phyloP scores from a whole-genome alignment of 2,113 vertebrate genomes.

The Labeo catla region DNA sequence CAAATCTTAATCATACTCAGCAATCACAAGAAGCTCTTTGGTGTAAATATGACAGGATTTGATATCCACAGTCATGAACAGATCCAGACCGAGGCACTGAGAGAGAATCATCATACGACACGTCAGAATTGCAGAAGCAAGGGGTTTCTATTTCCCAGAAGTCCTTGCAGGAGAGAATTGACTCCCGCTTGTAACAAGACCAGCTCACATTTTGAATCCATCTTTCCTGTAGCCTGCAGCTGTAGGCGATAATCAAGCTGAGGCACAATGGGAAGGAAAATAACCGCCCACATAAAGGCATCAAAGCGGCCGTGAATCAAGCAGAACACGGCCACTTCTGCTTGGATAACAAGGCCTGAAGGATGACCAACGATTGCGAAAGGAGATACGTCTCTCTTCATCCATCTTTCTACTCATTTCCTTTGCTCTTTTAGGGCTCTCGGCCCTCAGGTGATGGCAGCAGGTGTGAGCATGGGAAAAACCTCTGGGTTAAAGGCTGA shows the following conservation, averaged over 20 bases:
- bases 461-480: slow-evolving; percentile 64
- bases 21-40: neutral
- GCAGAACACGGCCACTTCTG: slow-evolving; percentile 67
- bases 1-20: slow-evolving; percentile 11
- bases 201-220: slow-evolving; percentile 57
- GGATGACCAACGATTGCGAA: slow-evolving; percentile 69
- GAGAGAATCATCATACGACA: neutral
- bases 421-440: slow-evolving; percentile 14
- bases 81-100: neutral
- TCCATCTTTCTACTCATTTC: slow-evolving; percentile 57
- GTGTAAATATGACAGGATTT: neutral
- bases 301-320: slow-evolving; percentile 70
- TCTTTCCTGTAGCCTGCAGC: slow-evolving; percentile 59
- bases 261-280: slow-evolving; percentile 67
- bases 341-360: slow-evolving; percentile 55
- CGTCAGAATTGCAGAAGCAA: neutral
- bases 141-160: slow-evolving; percentile 20
- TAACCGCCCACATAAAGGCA: slow-evolving; percentile 63
- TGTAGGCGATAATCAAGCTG: slow-evolving; percentile 66
- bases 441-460: slow-evolving; percentile 60
- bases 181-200: slow-evolving; percentile 56
- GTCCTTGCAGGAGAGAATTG: slow-evolving; percentile 38
- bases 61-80: slow-evolving; percentile 3
- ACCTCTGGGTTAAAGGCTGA: slow-evolving; percentile 47
- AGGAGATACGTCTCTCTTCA: slow-evolving; percentile 68